These are phyloP conservation scores for Protonibea diacanthus DNA, from an alignment of 2,797 vertebrate species.

Conservation along the genomic window DNA sequence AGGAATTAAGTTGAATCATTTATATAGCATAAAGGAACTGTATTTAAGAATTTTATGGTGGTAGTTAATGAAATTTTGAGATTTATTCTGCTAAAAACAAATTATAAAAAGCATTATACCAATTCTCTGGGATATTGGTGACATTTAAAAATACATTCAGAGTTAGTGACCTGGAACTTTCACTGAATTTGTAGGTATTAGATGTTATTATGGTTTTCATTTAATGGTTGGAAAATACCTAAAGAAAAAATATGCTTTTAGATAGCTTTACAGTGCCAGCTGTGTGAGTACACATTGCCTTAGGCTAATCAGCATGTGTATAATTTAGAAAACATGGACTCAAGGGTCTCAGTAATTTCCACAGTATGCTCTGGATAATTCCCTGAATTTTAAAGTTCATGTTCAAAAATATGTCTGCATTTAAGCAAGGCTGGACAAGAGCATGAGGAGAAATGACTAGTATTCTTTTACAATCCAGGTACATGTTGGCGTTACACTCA, in stretches of 20 bases:
- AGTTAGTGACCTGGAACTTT: slow-evolving; percentile 38
- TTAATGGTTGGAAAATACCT: slow-evolving; percentile 45
- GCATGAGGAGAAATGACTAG: background rate
- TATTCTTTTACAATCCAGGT: slow-evolving; percentile 11
- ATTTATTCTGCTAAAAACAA: slow-evolving; percentile 53
- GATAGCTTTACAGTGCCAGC: slow-evolving; percentile 30
- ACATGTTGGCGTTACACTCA: slow-evolving; percentile 10
- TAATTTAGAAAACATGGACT: slow-evolving; percentile 55
- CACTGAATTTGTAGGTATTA: slow-evolving; percentile 26
- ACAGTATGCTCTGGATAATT: slow-evolving; percentile 17
- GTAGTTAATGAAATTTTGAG: slow-evolving; percentile 53
- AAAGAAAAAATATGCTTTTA: slow-evolving; percentile 34
- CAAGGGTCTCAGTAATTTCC: slow-evolving; percentile 22
- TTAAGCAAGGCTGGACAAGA: background rate
- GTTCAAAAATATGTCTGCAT: slow-evolving; percentile 18
- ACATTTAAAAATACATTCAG: slow-evolving; percentile 56
- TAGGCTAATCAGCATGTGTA: slow-evolving; percentile 36
- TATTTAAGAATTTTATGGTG: slow-evolving; percentile 44
- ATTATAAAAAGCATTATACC: slow-evolving; percentile 45
- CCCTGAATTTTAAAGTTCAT: slow-evolving; percentile 12
- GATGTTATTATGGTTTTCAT: slow-evolving; percentile 49
- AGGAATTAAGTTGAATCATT: slow-evolving; percentile 51
- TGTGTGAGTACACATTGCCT: slow-evolving; percentile 42
- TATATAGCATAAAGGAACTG: slow-evolving; percentile 31
- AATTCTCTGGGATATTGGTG: slow-evolving; percentile 52